Evolutionary conservation across 2,797 vertebrate genomes (phyloP).

Genomic region (Adelosebastes latens): DNA sequence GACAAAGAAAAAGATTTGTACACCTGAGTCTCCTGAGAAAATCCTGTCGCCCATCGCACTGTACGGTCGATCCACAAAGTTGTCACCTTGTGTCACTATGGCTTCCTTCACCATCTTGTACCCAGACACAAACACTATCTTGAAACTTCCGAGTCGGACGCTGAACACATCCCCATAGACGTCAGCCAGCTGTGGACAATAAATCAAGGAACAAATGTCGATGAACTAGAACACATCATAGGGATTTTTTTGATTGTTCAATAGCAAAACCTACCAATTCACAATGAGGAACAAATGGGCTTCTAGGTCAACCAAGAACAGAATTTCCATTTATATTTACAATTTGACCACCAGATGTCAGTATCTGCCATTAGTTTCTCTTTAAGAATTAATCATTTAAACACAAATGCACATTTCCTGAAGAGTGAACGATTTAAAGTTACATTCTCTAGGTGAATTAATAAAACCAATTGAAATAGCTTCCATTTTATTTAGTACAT

Average conservation of each 20-base stretch:
- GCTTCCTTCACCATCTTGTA: constrained; percentile 82
- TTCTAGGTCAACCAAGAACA: neutral
- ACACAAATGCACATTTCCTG: neutral
- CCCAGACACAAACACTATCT: constrained; percentile 72
- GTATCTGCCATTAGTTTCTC: neutral
- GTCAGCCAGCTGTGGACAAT: constrained; percentile 68
- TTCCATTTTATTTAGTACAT: neutral
- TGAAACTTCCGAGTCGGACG: constrained; percentile 7
- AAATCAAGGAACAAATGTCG: neutral
- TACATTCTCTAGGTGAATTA: neutral
- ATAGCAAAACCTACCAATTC: neutral
- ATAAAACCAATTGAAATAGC: neutral
- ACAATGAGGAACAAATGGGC: neutral
- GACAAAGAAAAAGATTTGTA: neutral
- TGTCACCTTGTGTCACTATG: constrained; percentile 79
- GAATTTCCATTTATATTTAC: too few relatives aligned
- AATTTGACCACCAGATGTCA: neutral
- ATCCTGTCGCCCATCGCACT: fast-evolving
- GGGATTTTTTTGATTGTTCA: neutral
- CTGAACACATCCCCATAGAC: constrained; percentile 81
- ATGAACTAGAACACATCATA: neutral
- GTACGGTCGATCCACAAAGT: constrained; percentile 77
- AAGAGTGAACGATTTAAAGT: neutral
- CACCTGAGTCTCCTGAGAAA: constrained; percentile 68
- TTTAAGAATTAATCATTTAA: neutral